phyloP scores from a whole-genome alignment of 2,797 vertebrate genomes.

The Acanthopagrus latus region DNA sequence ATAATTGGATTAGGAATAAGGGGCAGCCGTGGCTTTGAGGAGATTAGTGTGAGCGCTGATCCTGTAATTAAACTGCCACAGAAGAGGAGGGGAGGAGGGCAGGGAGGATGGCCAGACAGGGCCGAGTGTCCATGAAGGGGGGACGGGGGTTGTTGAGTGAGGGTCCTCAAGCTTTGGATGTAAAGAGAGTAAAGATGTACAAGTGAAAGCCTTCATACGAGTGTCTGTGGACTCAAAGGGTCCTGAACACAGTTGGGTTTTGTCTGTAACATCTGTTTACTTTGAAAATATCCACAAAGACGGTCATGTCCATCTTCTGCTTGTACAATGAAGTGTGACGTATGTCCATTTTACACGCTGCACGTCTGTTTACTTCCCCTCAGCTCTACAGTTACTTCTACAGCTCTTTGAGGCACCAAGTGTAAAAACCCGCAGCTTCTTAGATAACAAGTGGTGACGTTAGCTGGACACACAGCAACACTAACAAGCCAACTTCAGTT shows the following conservation, averaged over 20 bases:
- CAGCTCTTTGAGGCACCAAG: too few relatives aligned
- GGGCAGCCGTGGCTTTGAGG: slow-evolving; percentile 92
- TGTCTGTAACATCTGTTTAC: slow-evolving; percentile 17
- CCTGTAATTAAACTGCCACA: slow-evolving; percentile 96
- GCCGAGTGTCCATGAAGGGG: slow-evolving; percentile 59
- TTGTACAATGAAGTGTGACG: too few relatives aligned
- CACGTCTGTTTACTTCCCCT: too few relatives aligned
- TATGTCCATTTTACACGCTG: too few relatives aligned
- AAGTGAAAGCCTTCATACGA: slow-evolving; percentile 67
- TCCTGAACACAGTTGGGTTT: slow-evolving; percentile 53
- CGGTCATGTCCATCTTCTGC: not conserved
- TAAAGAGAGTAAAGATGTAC: slow-evolving; percentile 76
- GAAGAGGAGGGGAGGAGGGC: slow-evolving; percentile 66
- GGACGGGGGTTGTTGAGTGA: slow-evolving; percentile 57
- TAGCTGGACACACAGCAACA: too few relatives aligned
- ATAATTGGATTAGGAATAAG: slow-evolving; percentile 98
- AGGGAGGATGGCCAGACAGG: slow-evolving; percentile 67
- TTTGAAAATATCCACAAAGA: not conserved
- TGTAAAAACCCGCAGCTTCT: too few relatives aligned
- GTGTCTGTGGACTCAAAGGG: slow-evolving; percentile 57
- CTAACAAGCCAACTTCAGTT: too few relatives aligned
- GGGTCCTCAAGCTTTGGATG: slow-evolving; percentile 80
- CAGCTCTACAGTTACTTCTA: too few relatives aligned
- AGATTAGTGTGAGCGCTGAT: slow-evolving; percentile 97
- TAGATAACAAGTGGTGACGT: too few relatives aligned